Evolutionary conservation across 1,140 invertebrate genomes (phyloP).

Genomic region (Sitodiplosis mosellana): DNA sequence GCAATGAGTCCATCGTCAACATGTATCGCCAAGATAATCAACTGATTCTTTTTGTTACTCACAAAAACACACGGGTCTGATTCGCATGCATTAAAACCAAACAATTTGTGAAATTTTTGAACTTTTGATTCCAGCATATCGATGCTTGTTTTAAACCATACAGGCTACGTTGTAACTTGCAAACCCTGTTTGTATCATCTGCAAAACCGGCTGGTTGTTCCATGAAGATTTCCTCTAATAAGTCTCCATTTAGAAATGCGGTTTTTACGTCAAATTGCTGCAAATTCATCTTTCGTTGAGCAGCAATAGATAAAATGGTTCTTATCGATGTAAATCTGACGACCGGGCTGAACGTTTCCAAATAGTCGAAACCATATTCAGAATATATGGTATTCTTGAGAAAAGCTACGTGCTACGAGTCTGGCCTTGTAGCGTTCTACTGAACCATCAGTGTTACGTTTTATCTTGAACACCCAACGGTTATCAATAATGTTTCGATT

Average conservation of each 20-base stretch:
- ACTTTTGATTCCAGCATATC: constrained; percentile 13
- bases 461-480: constrained; percentile 18
- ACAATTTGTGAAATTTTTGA: constrained; percentile 14
- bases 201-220: constrained; percentile 16
- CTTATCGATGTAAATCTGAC: constrained; percentile 11
- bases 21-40: constrained; percentile 23
- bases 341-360: constrained; percentile 9
- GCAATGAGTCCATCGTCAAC: constrained; percentile 28
- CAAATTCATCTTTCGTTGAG: constrained; percentile 1
- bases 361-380: constrained; percentile 15
- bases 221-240: constrained; percentile 23
- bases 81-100: constrained; percentile 16
- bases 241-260: constrained; percentile 10
- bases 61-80: constrained; percentile 24
- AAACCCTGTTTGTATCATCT: constrained; percentile 3
- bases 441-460: constrained; percentile 5
- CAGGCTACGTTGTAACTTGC: constrained; percentile 11
- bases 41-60: constrained; percentile 7
- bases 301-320: constrained; percentile 8
- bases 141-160: constrained; percentile 15
- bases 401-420: constrained; percentile 21
- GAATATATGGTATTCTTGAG: too few relatives aligned
- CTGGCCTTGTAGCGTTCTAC: constrained; percentile 17
- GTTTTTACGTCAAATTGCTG: constrained; percentile 15
- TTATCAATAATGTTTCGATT: constrained; percentile 4